phyloP scores from a whole-genome alignment of 2,888 invertebrate genomes.

The Piscicola geometra region DNA sequence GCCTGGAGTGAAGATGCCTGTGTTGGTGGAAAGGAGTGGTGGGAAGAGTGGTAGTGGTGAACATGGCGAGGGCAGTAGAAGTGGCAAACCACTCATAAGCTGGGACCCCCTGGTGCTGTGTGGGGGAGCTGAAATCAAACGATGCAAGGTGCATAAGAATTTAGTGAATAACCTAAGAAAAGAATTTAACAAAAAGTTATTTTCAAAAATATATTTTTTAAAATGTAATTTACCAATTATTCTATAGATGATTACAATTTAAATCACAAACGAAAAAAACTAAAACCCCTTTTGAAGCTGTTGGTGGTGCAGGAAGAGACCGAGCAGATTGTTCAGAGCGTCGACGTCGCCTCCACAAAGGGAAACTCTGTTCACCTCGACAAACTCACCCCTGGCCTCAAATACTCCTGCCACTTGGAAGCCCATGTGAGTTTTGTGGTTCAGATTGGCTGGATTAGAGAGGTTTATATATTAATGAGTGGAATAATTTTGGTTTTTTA shows the following conservation, averaged over 20 bases:
- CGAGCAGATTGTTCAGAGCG: slow-evolving; percentile 50
- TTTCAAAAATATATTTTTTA: slow-evolving; percentile 28
- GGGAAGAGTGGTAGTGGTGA: too few relatives aligned
- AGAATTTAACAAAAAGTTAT: too few relatives aligned
- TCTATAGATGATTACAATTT: too few relatives aligned
- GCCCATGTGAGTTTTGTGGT: slow-evolving; percentile 54
- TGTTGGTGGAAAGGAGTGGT: slow-evolving; percentile 43
- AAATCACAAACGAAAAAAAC: too few relatives aligned
- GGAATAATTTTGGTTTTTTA: too few relatives aligned
- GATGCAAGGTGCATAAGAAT: slow-evolving; percentile 49
- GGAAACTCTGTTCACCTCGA: slow-evolving; percentile 51
- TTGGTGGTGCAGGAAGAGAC: slow-evolving; percentile 52
- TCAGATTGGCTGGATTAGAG: too few relatives aligned
- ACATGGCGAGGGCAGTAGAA: too few relatives aligned
- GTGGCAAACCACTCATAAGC: slow-evolving; percentile 46
- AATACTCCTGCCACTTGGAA: slow-evolving; percentile 53
- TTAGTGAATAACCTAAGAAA: too few relatives aligned
- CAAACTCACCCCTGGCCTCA: slow-evolving; percentile 50
- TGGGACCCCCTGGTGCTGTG: slow-evolving; percentile 54
- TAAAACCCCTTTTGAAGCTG: slow-evolving; percentile 45
- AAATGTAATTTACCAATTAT: not conserved
- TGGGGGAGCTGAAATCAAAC: slow-evolving; percentile 54
- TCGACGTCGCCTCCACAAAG: slow-evolving; percentile 53
- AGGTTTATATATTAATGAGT: too few relatives aligned
- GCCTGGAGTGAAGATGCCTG: slow-evolving; percentile 53